A percentile compares a stretch with the other conserved stretches of the same genome.
phyloP scores from a whole-genome alignment of 2,888 invertebrate species.

The Mimachlamys varia region DNA sequence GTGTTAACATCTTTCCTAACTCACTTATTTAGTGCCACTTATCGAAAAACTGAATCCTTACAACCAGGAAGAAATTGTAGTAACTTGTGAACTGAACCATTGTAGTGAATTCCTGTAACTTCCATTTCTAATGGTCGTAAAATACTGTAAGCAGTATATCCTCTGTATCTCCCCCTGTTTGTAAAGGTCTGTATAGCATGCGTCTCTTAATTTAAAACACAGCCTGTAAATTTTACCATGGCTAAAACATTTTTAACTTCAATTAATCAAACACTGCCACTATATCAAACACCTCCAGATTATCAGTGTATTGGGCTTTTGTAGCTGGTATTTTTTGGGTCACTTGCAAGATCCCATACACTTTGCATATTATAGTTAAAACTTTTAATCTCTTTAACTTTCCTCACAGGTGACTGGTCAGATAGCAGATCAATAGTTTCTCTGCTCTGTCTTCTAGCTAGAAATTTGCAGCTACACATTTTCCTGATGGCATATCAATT shows the following conservation, averaged over 20 bases:
- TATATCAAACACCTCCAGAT: no score
- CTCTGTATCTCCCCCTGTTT: neutral
- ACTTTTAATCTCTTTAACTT: neutral
- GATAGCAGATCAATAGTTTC: neutral
- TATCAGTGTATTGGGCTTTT: neutral
- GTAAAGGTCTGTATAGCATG: neutral
- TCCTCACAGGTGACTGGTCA: conserved; percentile 23
- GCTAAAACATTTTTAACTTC: no score
- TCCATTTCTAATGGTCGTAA: neutral
- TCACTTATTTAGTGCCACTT: neutral
- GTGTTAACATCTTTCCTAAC: neutral
- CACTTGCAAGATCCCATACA: neutral
- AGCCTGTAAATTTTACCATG: no score
- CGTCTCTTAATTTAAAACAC: neutral
- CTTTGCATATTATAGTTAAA: neutral
- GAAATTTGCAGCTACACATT: conserved; percentile 19
- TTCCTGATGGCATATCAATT: conserved; percentile 28
- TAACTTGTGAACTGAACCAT: neutral
- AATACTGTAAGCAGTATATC: neutral
- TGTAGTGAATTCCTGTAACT: neutral
- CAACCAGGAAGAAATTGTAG: neutral
- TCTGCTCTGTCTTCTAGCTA: neutral
- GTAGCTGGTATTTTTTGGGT: neutral
- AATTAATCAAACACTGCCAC: no score
- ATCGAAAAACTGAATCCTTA: neutral